These are phyloP conservation scores for Coranthus polyacanthus DNA, from an alignment of 2,797 vertebrate genomes.

Conservation along the genomic window DNA sequence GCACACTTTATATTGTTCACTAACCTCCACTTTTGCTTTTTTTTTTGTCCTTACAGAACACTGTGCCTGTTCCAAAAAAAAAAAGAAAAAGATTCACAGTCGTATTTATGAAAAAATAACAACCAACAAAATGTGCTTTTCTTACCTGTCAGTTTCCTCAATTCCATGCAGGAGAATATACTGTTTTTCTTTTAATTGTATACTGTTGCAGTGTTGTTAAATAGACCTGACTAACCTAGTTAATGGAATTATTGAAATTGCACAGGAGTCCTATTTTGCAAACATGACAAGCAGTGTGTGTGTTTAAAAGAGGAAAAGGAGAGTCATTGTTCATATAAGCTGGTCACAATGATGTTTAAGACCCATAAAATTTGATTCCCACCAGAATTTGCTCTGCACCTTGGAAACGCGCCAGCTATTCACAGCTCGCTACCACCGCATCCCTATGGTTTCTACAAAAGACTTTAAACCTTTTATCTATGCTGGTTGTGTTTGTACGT, in stretches of 20 bases:
- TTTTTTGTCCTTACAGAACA: slow-evolving; percentile 3
- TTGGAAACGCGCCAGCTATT: slow-evolving; percentile 61
- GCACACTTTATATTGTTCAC: slow-evolving; percentile 19
- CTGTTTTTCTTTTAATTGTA: slow-evolving; percentile 8
- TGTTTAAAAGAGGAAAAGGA: slow-evolving; percentile 50
- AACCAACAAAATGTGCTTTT: background rate
- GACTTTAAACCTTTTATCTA: slow-evolving; percentile 78
- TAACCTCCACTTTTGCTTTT: slow-evolving; percentile 30
- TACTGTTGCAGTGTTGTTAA: slow-evolving; percentile 7
- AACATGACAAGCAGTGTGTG: slow-evolving; percentile 51
- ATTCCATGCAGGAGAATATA: background rate
- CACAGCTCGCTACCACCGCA: slow-evolving; percentile 45
- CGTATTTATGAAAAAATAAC: background rate
- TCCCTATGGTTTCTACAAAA: slow-evolving; percentile 59
- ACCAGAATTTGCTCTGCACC: slow-evolving; percentile 71
- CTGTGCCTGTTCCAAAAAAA: slow-evolving; percentile 5
- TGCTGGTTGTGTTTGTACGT: slow-evolving; percentile 67
- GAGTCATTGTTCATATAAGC: slow-evolving; percentile 78
- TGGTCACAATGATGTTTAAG: slow-evolving; percentile 78
- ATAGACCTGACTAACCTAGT: slow-evolving; percentile 49
- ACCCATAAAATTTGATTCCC: slow-evolving; percentile 79
- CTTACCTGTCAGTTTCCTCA: background rate
- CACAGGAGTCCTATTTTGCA: slow-evolving; percentile 55
- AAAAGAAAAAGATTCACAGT: background rate
- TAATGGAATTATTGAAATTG: slow-evolving; percentile 68